Base-by-base conservation (phyloP, 2,888 invertebrate genomes). In the Seladonia tumulorum region DNA sequence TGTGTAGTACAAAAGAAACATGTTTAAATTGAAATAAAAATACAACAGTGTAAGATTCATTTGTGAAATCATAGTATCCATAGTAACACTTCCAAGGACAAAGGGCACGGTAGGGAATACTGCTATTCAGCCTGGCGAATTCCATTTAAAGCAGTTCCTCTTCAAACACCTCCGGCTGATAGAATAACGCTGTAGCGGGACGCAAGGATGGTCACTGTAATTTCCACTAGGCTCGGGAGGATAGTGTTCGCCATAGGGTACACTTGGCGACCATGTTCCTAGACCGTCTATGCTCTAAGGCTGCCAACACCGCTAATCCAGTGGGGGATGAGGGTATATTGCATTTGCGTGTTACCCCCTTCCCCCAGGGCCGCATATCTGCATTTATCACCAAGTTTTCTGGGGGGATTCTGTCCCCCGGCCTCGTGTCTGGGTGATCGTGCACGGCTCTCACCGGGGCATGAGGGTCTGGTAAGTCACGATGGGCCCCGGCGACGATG, bases 361-460 rank as follows among this genome's bases (percentile, higher is more conserved):
- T 82, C 84, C 71, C 81, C 76, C 77, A 77, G 76, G 71, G 82
- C 76, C 82, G 83, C 87, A 81, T 88, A 92, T 92, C 91, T 89
- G 89, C 92, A 92, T 93, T 91, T 91, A 93, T 92, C 91, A 88
- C 85, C 87, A 82, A 91, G 78, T 90, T 92, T 92, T 89, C 89
- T 80, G 70, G 63, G 66, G 63, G 79, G 77, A 86, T 82, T 81
- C 78, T 81, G 81, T 87, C 87, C 83, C 83, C 78, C 45, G 82
- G 78, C 16, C 88, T 76, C 82, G 87, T 88, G 88, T 86, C 88
- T 81, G 80, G 80, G 81, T 72, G 86, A 89, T 90, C 91, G 91
- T 90, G 85, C 84, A 74, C 63, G 45, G 83, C 83, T 79, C 86
- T 81, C 79, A 60, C 83, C 70, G 80, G 72, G 68, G 75, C 81